Evolutionary conservation across 2,888 invertebrate genomes (phyloP).

Genomic region (Pseudococcus longispinus): DNA sequence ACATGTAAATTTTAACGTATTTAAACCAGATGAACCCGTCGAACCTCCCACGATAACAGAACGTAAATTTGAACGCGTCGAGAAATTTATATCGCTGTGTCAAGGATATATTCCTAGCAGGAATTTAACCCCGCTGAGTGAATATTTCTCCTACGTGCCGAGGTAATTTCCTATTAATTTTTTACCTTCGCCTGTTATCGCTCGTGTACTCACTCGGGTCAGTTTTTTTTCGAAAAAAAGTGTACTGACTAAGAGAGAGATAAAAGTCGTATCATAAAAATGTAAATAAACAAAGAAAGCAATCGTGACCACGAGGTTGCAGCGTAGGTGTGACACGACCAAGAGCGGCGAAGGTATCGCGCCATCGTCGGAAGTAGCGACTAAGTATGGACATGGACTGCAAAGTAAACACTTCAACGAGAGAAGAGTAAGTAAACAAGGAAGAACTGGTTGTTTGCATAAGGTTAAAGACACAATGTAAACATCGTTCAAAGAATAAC

Average conservation of each 20-base stretch:
- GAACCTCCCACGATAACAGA: not conserved
- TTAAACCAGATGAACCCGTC: not conserved
- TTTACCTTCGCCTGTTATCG: not conserved
- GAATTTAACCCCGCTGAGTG: not conserved
- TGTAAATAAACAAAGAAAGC: conserved; percentile 17
- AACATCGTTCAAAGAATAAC: conserved; percentile 42
- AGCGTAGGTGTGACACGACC: conserved; percentile 26
- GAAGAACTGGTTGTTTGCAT: conserved; percentile 42
- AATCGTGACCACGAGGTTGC: not conserved
- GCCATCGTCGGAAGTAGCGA: conserved; percentile 21
- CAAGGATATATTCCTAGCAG: not conserved
- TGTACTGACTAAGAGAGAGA: not conserved
- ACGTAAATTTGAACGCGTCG: not conserved
- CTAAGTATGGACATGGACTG: not conserved
- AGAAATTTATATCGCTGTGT: not conserved
- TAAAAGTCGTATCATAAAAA: not conserved
- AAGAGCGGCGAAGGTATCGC: not conserved
- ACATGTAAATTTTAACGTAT: conserved; percentile 8
- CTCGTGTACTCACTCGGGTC: not conserved
- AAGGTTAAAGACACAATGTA: conserved; percentile 45
- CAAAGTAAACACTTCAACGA: conserved; percentile 44
- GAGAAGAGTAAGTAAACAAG: conserved; percentile 46
- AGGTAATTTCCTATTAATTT: not conserved
- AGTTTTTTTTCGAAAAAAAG: not conserved
- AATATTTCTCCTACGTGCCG: not conserved